Conservation (phyloP, 2,888 invertebrate species). For the Caenorhabditis sp. region DNA sequence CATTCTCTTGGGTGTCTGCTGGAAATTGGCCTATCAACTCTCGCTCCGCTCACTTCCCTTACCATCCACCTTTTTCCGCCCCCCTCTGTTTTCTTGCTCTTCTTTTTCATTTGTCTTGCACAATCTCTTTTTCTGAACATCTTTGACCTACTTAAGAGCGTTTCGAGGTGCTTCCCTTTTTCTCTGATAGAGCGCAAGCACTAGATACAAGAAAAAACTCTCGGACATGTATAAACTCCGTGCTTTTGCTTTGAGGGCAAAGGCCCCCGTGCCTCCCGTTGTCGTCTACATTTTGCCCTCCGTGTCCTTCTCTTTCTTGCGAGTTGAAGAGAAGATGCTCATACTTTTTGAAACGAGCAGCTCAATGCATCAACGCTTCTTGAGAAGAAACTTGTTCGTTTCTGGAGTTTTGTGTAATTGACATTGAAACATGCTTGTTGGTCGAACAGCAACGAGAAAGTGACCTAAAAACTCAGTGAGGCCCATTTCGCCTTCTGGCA, state of each 20-base stretch:
- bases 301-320: conserved; percentile 14
- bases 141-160: conserved; percentile 59
- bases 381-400: conserved; percentile 21
- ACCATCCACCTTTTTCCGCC: not conserved
- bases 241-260: conserved; percentile 14
- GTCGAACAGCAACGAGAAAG: not conserved
- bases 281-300: conserved; percentile 39
- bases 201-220: conserved; percentile 62
- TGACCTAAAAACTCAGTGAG: not conserved
- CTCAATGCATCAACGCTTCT: conserved; percentile 32
- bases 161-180: conserved; percentile 46
- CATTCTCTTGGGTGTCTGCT: conserved; percentile 23
- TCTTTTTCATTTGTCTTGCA: conserved; percentile 20
- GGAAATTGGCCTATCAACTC: conserved; percentile 22
- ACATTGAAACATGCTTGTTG: conserved; percentile 37
- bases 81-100: not conserved
- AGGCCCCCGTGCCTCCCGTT: conserved; percentile 16
- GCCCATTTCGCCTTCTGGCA: not conserved
- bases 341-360: conserved; percentile 47
- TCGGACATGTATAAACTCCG: conserved; percentile 58
- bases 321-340: conserved; percentile 32
- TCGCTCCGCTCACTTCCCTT: conserved; percentile 6
- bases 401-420: conserved; percentile 37
- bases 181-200: conserved; percentile 48
- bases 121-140: conserved; percentile 47